A percentile compares a stretch with the other conserved stretches of the same genome.
Conservation (phyloP, 2,797 vertebrate genomes). For the Aviceda cuculoides region DNA sequence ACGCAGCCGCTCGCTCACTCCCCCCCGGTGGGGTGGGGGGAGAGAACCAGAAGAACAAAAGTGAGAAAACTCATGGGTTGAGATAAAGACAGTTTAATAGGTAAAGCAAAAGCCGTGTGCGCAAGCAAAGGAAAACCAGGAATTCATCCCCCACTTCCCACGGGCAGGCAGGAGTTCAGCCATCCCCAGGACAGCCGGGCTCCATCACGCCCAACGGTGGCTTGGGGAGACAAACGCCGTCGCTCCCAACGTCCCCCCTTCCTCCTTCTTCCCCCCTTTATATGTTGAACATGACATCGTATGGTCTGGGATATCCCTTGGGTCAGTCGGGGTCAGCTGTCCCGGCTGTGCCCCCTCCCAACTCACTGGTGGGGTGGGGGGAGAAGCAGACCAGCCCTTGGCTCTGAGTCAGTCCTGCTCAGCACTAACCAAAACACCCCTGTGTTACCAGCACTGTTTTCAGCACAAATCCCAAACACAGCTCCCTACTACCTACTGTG, state of each 20-base stretch:
- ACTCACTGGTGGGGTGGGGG: background rate
- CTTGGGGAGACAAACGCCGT: background rate
- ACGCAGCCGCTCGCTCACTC: background rate
- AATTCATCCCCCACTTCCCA: background rate
- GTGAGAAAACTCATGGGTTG: background rate
- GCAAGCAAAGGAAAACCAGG: background rate
- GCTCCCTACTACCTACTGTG: too few relatives aligned
- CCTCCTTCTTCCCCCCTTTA: background rate
- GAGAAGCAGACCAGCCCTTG: background rate
- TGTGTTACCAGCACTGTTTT: background rate
- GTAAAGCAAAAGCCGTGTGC: background rate
- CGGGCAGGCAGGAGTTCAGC: background rate
- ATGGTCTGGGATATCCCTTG: background rate
- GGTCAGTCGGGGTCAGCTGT: background rate
- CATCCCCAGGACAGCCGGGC: background rate
- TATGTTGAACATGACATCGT: background rate
- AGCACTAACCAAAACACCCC: background rate
- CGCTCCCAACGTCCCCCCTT: too few relatives aligned
- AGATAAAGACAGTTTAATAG: background rate
- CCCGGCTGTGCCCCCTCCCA: background rate
- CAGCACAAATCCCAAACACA: background rate
- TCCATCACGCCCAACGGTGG: rapidly evolving
- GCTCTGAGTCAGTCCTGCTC: background rate
- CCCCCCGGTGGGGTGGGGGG: too few relatives aligned
- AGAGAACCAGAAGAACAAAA: background rate